Percentiles rank a stretch among this genome's conserved stretches.
These are phyloP conservation scores for Chaetodon auriga DNA, from an alignment of 2,113 vertebrate genomes.

Conservation along the genomic window DNA sequence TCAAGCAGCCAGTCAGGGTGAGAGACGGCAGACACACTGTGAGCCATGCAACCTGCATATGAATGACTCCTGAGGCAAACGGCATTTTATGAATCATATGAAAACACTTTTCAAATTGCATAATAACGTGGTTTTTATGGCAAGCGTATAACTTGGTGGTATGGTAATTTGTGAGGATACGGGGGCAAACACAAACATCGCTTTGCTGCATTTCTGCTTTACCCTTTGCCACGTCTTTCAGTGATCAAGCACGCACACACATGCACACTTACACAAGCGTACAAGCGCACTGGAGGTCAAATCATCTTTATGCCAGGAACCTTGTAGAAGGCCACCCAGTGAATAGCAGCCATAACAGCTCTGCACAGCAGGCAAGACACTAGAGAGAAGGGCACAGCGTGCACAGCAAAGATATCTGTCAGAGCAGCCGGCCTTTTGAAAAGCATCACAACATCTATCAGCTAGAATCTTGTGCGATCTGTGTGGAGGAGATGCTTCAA, in stretches of 20 bases:
- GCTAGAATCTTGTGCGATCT: constrained; percentile 42
- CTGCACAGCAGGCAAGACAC: constrained; percentile 47
- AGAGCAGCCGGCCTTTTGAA: constrained; percentile 56
- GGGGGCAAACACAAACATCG: constrained; percentile 11
- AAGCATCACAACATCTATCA: constrained; percentile 67
- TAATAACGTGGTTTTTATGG: neutral
- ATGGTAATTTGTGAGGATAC: neutral
- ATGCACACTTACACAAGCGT: constrained; percentile 8
- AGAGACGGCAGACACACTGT: neutral
- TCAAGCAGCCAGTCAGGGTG: neutral
- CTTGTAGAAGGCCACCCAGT: constrained; percentile 62
- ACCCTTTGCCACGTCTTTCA: constrained; percentile 24
- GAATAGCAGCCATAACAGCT: constrained; percentile 64
- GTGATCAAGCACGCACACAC: constrained; percentile 4
- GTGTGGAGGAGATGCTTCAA: constrained; percentile 60
- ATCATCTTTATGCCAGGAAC: constrained; percentile 53
- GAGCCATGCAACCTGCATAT: neutral
- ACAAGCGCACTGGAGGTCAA: constrained; percentile 55
- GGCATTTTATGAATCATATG: neutral
- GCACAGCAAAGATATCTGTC: constrained; percentile 51
- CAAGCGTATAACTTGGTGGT: neutral
- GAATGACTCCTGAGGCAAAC: neutral
- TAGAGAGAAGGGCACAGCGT: constrained; percentile 57
- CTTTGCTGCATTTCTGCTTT: constrained; percentile 36
- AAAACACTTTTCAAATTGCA: neutral